Percentiles rank a stretch among this genome's conserved stretches.
phyloP scores from a whole-genome alignment of 2,113 vertebrate species.

The Forbesichthys agassizii region DNA sequence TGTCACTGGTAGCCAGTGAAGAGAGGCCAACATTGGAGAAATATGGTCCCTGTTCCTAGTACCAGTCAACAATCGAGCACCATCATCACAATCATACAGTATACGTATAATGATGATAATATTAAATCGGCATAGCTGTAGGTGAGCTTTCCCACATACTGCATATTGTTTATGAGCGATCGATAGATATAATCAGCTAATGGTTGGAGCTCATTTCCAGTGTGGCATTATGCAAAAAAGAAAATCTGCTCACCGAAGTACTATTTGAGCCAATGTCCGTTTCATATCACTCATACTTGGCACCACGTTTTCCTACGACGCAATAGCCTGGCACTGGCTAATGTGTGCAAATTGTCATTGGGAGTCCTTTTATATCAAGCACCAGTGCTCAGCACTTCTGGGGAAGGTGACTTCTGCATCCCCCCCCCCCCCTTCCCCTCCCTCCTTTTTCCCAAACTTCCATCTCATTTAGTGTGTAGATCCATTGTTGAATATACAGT shows the following conservation, averaged over 20 bases:
- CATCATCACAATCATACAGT: too few species aligned
- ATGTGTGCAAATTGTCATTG: slow-evolving; percentile 81
- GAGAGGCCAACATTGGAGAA: too few species aligned
- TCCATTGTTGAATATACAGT: slow-evolving; percentile 74
- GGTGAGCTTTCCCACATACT: slow-evolving; percentile 4
- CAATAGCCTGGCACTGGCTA: slow-evolving; percentile 72
- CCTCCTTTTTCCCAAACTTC: slow-evolving; percentile 24
- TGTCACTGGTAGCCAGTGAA: too few species aligned
- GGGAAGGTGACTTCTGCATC: slow-evolving; percentile 73
- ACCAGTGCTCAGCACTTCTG: slow-evolving; percentile 74
- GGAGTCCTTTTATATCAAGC: slow-evolving; percentile 75
- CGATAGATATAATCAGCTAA: slow-evolving; percentile 75
- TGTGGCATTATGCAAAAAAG: slow-evolving; percentile 53
- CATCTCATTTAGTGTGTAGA: slow-evolving; percentile 73
- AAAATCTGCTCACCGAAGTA: slow-evolving; percentile 70
- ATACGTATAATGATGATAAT: background rate
- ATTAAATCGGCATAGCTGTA: slow-evolving; percentile 22
- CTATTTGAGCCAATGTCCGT: slow-evolving; percentile 71
- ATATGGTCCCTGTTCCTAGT: too few species aligned
- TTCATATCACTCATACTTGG: slow-evolving; percentile 65
- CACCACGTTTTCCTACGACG: slow-evolving; percentile 56
- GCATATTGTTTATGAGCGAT: slow-evolving; percentile 55
- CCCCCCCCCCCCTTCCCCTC: slow-evolving; percentile 58
- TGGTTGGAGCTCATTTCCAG: slow-evolving; percentile 66
- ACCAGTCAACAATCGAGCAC: too few species aligned